Base-by-base conservation (phyloP, 2,888 invertebrate genomes). In the Leptinotarsa peninsularis region DNA sequence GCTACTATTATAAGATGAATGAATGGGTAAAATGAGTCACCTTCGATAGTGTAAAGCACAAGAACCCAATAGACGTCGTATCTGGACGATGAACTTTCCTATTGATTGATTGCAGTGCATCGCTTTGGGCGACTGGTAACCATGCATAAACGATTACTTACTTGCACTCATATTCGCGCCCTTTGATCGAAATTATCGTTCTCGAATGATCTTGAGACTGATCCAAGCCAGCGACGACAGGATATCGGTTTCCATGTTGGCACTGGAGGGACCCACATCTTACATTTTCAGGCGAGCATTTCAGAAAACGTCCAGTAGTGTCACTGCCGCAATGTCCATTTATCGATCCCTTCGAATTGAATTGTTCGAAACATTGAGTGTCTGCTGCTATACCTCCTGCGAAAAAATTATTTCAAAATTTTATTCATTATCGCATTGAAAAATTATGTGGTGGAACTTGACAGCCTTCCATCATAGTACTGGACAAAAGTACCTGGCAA, bases 111-210 rank as follows among this genome's bases (percentile, higher is more conserved):
- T 43, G 43, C 43, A 43, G 43, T 43, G 10, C 13, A 43, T 43
- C 10, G 43, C 3, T 10, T 43, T 43, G 10, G 43, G 43, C 43
- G 13, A 10, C 10, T 43, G 43, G 43, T 43, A 43, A 13, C 10
- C 43, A 43, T 43, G 43, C 3, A 43, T 10, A 10, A 43, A 43
- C 43, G 60, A 15, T 69, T 67, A 93, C 95, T 93, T 89, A 98
- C 98, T 98, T 98, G 97, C 98, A 98, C 89, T 98, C 97, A 86
- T 95, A 97, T 88, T 98, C 97, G 77, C 92, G 91, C 63, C 96
- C 95, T 85, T 95, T 95, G 86, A 95, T 95, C 76, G 95, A 95
- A 87, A 98, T 95, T 80, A 96, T 95, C 21, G 98, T 98, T 83
- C 94, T 92, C 10, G 96, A 95, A 88, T 94, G 96, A 79, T 94